Evolutionary conservation across 2,888 invertebrate species (phyloP), one percentile per base, ranked within the genome.

Genomic region (Platycheirus albimanus): DNA sequence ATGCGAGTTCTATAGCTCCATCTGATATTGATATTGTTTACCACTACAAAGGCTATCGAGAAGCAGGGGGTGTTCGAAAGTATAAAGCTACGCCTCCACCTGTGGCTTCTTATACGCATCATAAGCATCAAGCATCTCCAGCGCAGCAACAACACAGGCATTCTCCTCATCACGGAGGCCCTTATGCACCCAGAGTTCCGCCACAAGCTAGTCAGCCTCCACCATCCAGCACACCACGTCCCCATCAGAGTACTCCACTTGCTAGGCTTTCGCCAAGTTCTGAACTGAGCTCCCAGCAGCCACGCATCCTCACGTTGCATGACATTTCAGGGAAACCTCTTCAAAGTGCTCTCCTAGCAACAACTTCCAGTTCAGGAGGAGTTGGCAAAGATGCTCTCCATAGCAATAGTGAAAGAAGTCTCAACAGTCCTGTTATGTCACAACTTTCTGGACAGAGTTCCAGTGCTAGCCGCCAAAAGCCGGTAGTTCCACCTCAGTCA

Each of bases 21-120:
- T 98, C 98, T 1, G 99, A 99, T 89, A 98, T 98, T 85, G 98
- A 99, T 89, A 97, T 99, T 84, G 97, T 98, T 10, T 97, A 97
- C 88, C 98, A 99, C 90, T 99, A 99, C 89, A 98, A 98, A 92
- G 97, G 96, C 10, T 98, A 97, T 89, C 93, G 98, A 24, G 97
- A 98, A 91, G 95, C 94, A 52, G 94, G 94, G 1, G 96, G 96
- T 0, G 94, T 95, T 80, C 92, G 97, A 49, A 97, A 97, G 90
- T 97, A 97, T 89, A 97, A 97, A 91, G 95, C 96, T 2, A 96
- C 96, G 2, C 96, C 96, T 3, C 96, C 96, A 0, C 95, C 95
- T 0, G 94, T 95, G 2, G 94, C 94, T 1, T 94, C 94, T 4
- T 96, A 96, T 87, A 93, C 93, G 38, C 95, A 96, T 87, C 94